phyloP scores from a whole-genome alignment of 2,797 vertebrate species.

The Diglossa cyanea region DNA sequence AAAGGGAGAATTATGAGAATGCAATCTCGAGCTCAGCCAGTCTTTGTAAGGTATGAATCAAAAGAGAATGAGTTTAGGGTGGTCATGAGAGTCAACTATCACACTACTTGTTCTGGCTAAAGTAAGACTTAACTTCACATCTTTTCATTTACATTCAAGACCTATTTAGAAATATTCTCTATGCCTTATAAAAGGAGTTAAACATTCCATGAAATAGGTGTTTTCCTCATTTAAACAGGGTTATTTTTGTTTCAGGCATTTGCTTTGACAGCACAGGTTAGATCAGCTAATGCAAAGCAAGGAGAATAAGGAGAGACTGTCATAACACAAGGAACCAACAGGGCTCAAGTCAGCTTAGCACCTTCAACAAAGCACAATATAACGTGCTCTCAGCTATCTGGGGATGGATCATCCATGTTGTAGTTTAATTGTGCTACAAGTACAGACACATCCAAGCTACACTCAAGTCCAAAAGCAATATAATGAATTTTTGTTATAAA shows the following conservation, averaged over 20 bases:
- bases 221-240: background rate
- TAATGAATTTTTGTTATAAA: background rate
- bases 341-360: background rate
- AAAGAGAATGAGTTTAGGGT: background rate
- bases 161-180: background rate
- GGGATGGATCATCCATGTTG: background rate
- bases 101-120: background rate
- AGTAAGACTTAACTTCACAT: background rate
- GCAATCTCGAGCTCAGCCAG: background rate
- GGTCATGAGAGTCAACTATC: background rate
- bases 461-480: background rate
- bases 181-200: background rate
- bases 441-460: background rate
- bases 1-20: background rate
- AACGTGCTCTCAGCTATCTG: background rate
- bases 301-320: background rate
- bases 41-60: background rate
- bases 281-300: background rate
- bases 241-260: conserved; percentile 13
- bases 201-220: background rate
- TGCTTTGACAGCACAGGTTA: background rate
- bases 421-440: background rate
- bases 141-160: background rate
- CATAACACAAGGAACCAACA: background rate
- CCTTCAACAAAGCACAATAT: background rate